A percentile compares a stretch with the other conserved stretches of the same genome.
Conservation (phyloP, 2,113 vertebrate genomes). For the Pungitius pungitius region DNA sequence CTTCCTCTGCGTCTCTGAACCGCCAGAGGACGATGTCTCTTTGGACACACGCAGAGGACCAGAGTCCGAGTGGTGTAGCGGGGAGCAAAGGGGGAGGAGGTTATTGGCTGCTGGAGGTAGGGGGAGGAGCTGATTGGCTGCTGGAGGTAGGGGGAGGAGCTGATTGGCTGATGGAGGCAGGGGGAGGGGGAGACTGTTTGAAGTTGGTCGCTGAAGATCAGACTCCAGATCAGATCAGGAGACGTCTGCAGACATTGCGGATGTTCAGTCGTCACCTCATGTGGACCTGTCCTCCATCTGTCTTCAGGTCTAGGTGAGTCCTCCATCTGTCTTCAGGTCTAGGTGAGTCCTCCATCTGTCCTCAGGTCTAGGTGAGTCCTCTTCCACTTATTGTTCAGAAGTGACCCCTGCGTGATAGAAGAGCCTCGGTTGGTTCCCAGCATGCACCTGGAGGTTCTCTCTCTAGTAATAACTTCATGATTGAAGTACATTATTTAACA, state of each 20-base stretch:
- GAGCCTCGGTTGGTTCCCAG: not conserved
- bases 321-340: not conserved
- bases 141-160: conserved; percentile 6
- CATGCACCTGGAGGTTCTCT: conserved; percentile 7
- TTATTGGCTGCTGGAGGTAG: conserved; percentile 11
- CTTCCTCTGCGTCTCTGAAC: not conserved
- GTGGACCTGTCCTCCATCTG: conserved; percentile 30
- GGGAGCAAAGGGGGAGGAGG: too few relatives aligned
- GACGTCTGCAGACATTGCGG: conserved; percentile 36
- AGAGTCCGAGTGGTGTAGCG: too few relatives aligned
- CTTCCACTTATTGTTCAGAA: not conserved
- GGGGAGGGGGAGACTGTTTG: not conserved
- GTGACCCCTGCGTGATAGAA: not conserved
- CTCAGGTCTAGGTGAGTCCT: conserved; percentile 27
- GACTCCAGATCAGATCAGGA: conserved; percentile 17
- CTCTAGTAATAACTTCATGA: too few relatives aligned
- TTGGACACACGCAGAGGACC: not conserved
- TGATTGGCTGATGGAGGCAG: conserved; percentile 9
- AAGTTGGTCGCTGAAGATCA: conserved; percentile 8
- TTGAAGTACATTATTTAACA: not conserved
- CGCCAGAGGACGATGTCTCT: not conserved
- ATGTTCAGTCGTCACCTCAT: conserved; percentile 10
- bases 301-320: not conserved
- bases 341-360: not conserved
- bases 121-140: conserved; percentile 41